Percentiles rank a stretch among this genome's conserved stretches.
Evolutionary conservation across 2,797 vertebrate species (phyloP).

Genomic region (Epinephelus coioides): DNA sequence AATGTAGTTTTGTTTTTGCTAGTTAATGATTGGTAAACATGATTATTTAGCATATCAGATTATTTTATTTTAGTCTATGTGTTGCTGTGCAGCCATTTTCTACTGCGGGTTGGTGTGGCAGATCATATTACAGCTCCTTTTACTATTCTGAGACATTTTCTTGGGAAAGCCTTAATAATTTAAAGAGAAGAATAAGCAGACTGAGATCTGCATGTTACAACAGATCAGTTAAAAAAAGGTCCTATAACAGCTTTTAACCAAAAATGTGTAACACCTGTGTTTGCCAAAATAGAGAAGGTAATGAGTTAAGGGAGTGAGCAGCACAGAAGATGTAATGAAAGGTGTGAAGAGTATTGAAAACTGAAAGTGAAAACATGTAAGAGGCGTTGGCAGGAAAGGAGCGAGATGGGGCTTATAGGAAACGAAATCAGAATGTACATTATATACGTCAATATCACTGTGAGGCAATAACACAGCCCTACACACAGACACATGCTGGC

Average conservation of each 20-base stretch:
- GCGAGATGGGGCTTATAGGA: not conserved
- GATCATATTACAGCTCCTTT: not conserved
- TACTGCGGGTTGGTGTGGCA: not conserved
- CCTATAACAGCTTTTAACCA: not conserved
- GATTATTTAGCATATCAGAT: not conserved
- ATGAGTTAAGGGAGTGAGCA: not conserved
- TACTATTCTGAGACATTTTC: not conserved
- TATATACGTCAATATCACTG: not conserved
- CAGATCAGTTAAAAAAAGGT: not conserved
- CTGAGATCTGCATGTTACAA: not conserved
- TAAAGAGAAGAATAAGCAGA: not conserved
- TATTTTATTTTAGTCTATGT: not conserved
- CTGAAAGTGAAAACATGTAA: constrained; percentile 38
- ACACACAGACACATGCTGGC: constrained; percentile 22
- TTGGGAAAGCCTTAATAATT: not conserved
- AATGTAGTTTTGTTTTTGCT: not conserved
- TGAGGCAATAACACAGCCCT: not conserved
- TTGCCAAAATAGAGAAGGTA: not conserved
- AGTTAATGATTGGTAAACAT: not conserved
- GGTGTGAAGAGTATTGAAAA: constrained; percentile 8
- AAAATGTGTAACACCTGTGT: not conserved
- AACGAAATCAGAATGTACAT: constrained; percentile 5
- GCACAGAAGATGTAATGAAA: constrained; percentile 14
- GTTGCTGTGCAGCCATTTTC: constrained; percentile 8
- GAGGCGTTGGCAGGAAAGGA: not conserved